Evolutionary conservation across 2,888 invertebrate genomes (phyloP), one percentile per base, ranked within the genome.

Genomic region (Drosophila longiperda): DNA sequence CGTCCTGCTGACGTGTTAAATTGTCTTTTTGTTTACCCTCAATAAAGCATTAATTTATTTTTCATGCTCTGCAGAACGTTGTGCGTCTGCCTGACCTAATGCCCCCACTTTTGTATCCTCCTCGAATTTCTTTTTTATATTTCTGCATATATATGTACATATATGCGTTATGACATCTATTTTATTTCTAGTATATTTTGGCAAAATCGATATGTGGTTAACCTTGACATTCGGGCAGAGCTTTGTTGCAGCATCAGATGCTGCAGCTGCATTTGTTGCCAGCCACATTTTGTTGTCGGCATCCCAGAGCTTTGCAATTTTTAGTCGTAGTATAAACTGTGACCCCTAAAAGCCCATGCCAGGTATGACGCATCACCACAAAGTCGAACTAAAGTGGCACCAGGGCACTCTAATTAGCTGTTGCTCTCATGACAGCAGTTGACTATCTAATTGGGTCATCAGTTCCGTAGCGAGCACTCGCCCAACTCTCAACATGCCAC

Each of bases 1-100:
- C 66, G 78, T 89, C 87, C 86, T 89, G 90, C 89, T 89, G 89
- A 89, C 89, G 89, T 89, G 89, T 89, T 89, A 90, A 90, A 90
- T 90, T 83, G 86, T 89, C 86, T 84, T 89, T 89, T 87, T 87
- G 80, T 87, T 85, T 83, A 85, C 90, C 82, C 87, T 66, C 89
- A 87, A 89, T 89, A 87, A 90, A 84, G 87, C 82, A 76, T 87
- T 89, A 85, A 89, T 89, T 89, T 90, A 90, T 90, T 89, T 90
- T 89, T 85, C 85, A 85, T 89, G 83, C 87, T 83, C 80, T 84
- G 65, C 80, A 45, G 8, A 23, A 45, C 8, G 15, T 45, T 75
- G 73, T 88, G 80, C 89, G 78, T 83, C 75, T 71, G 45, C 45
- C 20, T 20, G 45, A 45, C 12, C 45, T 12, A 34, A 36, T 57